A percentile compares a stretch with the other conserved stretches of the same genome.
Evolutionary conservation across 2,797 vertebrate species (phyloP).

Genomic region (Hoplostethus atlanticus): DNA sequence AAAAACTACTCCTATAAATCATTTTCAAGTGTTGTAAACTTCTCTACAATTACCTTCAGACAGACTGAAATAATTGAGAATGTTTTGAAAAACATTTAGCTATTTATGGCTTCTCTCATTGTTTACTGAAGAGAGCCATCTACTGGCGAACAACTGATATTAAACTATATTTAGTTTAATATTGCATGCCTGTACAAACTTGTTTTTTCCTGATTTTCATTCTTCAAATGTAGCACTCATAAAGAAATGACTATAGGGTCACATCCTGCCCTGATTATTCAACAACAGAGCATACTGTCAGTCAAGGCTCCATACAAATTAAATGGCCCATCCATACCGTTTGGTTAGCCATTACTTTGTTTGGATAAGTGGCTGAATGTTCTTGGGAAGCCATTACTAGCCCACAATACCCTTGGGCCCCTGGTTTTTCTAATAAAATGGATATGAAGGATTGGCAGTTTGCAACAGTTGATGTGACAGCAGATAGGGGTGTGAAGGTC

Average conservation of each 20-base stretch:
- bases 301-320: slow-evolving; percentile 12
- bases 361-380: slow-evolving; percentile 49
- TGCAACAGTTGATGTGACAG: slow-evolving; percentile 59
- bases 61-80: not conserved
- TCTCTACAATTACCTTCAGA: not conserved
- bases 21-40: slow-evolving; percentile 7
- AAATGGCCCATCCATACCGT: slow-evolving; percentile 26
- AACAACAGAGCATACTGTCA: slow-evolving; percentile 9
- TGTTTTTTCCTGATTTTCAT: slow-evolving; percentile 5
- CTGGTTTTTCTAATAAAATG: slow-evolving; percentile 63
- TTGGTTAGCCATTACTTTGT: slow-evolving; percentile 40
- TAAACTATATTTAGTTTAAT: slow-evolving; percentile 9
- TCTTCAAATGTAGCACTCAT: not conserved
- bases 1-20: slow-evolving; percentile 5
- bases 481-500: slow-evolving; percentile 65
- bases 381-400: slow-evolving; percentile 53
- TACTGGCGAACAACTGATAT: slow-evolving; percentile 65
- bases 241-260: not conserved
- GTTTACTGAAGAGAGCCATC: slow-evolving; percentile 74
- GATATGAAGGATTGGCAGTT: slow-evolving; percentile 69
- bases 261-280: not conserved
- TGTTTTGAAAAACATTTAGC: not conserved
- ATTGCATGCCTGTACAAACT: not conserved
- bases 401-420: slow-evolving; percentile 53
- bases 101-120: slow-evolving; percentile 30